A percentile compares a stretch with the other conserved stretches of the same genome.
Evolutionary conservation across 2,797 vertebrate genomes (phyloP).

Genomic region (Sebastes jordani): DNA sequence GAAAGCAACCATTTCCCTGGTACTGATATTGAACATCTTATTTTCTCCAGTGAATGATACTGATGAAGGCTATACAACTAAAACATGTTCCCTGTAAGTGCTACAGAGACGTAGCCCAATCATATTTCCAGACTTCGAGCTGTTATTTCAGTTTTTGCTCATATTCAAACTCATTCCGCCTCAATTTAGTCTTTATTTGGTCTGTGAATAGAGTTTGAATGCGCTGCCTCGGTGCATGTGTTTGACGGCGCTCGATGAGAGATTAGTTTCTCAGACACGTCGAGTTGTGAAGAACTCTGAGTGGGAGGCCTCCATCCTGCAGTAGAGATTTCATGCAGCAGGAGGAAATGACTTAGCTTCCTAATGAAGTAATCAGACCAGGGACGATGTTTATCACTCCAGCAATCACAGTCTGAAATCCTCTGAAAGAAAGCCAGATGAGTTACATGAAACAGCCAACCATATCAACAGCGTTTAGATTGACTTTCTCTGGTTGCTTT

Average conservation of each 20-base stretch:
- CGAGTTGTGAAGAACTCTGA: constrained; percentile 28
- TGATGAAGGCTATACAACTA: background rate
- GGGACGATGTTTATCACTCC: constrained; percentile 49
- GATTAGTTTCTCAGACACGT: constrained; percentile 40
- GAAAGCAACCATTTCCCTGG: background rate
- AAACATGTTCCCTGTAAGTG: constrained; percentile 10
- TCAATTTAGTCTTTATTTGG: constrained; percentile 32
- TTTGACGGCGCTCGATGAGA: constrained; percentile 25
- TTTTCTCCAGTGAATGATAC: constrained; percentile 8
- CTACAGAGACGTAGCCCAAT: background rate
- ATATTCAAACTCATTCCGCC: constrained; percentile 26
- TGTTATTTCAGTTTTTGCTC: constrained; percentile 14
- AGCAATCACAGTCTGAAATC: constrained; percentile 44
- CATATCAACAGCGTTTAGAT: constrained; percentile 22
- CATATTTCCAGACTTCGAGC: constrained; percentile 22
- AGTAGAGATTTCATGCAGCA: constrained; percentile 17
- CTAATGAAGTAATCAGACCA: constrained; percentile 66
- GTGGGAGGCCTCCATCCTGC: constrained; percentile 34
- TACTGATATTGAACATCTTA: background rate
- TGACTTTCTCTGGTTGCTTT: constrained; percentile 3
- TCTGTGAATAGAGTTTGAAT: constrained; percentile 38
- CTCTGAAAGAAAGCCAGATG: constrained; percentile 28
- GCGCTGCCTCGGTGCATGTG: background rate
- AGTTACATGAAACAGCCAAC: constrained; percentile 26
- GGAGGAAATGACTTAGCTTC: constrained; percentile 23